phyloP scores from a whole-genome alignment of 2,888 invertebrate species.

The Ormyrus thymus region DNA sequence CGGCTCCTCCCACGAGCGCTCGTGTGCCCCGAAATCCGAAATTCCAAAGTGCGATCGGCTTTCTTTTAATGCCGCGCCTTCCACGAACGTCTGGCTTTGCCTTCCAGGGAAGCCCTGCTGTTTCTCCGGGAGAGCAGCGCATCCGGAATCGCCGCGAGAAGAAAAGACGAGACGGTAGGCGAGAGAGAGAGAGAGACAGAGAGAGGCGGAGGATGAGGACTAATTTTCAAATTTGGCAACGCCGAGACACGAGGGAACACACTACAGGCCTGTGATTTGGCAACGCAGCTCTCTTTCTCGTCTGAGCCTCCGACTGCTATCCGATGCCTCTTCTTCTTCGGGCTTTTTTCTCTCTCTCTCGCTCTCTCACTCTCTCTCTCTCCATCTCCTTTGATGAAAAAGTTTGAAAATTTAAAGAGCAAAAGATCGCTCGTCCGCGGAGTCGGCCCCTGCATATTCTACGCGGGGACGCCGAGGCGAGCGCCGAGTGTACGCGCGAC shows the following conservation, averaged over 20 bases:
- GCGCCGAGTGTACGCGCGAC: no score
- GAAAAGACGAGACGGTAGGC: constrained; percentile 43
- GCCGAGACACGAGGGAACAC: constrained; percentile 36
- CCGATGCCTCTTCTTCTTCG: background rate
- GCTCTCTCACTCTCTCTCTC: no score
- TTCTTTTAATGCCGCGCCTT: constrained; percentile 51
- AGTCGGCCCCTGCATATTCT: no score
- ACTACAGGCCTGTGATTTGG: constrained; percentile 47
- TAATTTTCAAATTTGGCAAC: constrained; percentile 58
- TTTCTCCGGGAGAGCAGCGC: constrained; percentile 12
- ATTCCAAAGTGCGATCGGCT: constrained; percentile 41
- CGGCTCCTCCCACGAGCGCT: constrained; percentile 33
- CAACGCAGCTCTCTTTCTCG: constrained; percentile 50
- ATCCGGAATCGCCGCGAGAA: constrained; percentile 46
- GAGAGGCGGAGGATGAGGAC: constrained; percentile 37
- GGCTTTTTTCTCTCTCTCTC: no score
- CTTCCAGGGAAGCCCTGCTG: constrained; percentile 38
- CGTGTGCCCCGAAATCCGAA: constrained; percentile 8
- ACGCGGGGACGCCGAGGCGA: no score
- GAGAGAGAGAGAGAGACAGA: constrained; percentile 6
- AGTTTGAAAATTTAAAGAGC: no score
- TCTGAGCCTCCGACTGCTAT: constrained; percentile 2
- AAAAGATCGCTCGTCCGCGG: no score
- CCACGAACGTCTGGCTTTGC: constrained; percentile 41
- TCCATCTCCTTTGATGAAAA: no score